Base-by-base conservation (phyloP, 2,113 vertebrate species). In the Varanus komodoensis region DNA sequence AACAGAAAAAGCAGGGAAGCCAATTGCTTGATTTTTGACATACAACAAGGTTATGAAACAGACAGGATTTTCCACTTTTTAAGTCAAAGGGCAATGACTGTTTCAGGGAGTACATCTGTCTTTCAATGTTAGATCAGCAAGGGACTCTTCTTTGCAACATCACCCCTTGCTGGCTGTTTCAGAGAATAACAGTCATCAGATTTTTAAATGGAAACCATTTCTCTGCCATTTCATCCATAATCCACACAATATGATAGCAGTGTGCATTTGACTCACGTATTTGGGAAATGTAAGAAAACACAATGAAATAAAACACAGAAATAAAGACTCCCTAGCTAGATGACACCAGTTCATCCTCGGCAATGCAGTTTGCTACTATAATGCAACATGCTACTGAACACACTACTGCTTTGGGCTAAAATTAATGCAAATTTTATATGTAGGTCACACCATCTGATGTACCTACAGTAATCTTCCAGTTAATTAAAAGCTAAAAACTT, bases 111-210 rank as follows among this genome's bases (percentile, higher is more conserved):
- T 23, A 84, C 29, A 87, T 12, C 90, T 87, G 64, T 32, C 92
- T 84, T 87, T 84, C 21, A 0, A 78, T 84, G 83, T 89, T 74
- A 82, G 77, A 89, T 82, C 85, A 87, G 68, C 92, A 92, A 75
- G 78, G 54, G 0, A 0, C 93, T 95, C 88, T 84, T 96, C 92
- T 95, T 95, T 95, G 79, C 93, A 95, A 95, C 0, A 95, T 90
- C 95, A 94, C 96, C 96, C 95, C 96, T 95, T 95, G 94, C 95
- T 95, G 96, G 96, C 83, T 94, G 1, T 89, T 94, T 89, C 57
- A 89, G 57, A 89, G 93, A 96, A 96, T 0, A 6, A 92, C 95
- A 95, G 87, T 50, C 57, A 54, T 0, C 0, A 48, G 86, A 82
- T 84, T 64, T n/a, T 57, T 0, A 82, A 83, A 94, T 80, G 89